phyloP scores from a whole-genome alignment of 2,797 vertebrate genomes.

The Anguilla pacifica region DNA sequence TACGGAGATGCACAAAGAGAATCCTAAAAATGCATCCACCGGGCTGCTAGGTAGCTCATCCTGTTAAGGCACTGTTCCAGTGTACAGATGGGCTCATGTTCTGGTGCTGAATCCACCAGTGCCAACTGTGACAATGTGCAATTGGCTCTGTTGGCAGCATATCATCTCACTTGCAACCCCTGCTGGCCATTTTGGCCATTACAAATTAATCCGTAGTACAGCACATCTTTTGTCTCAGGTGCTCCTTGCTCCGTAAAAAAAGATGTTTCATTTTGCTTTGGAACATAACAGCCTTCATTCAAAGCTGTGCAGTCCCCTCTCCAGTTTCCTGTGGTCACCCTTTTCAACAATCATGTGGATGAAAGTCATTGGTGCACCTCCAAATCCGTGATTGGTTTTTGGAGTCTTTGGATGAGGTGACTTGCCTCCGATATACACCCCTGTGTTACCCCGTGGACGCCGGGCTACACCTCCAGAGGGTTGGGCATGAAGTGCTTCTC shows the following conservation, averaged over 20 bases:
- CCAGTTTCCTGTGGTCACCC: neutral
- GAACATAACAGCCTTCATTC: too few species aligned
- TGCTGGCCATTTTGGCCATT: too few species aligned
- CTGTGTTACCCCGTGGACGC: neutral
- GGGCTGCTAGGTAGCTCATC: too few species aligned
- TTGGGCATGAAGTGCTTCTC: constrained; percentile 76
- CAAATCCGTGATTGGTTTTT: neutral
- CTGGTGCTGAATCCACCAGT: too few species aligned
- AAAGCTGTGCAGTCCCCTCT: too few species aligned
- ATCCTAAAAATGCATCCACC: too few species aligned
- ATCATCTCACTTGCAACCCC: too few species aligned
- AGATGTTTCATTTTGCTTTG: too few species aligned
- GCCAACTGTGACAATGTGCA: neutral
- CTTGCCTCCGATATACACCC: neutral
- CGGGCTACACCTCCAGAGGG: constrained; percentile 42
- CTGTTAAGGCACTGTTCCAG: too few species aligned
- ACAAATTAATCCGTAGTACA: neutral
- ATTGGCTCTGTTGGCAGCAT: neutral
- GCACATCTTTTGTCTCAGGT: neutral
- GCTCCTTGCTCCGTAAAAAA: too few species aligned
- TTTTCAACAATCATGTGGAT: neutral
- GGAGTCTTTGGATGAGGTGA: neutral
- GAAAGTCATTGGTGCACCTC: neutral
- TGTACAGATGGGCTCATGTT: too few species aligned
- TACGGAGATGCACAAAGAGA: too few species aligned